Conservation (phyloP, 1,140 invertebrate species). For the Sycobia sp. region DNA sequence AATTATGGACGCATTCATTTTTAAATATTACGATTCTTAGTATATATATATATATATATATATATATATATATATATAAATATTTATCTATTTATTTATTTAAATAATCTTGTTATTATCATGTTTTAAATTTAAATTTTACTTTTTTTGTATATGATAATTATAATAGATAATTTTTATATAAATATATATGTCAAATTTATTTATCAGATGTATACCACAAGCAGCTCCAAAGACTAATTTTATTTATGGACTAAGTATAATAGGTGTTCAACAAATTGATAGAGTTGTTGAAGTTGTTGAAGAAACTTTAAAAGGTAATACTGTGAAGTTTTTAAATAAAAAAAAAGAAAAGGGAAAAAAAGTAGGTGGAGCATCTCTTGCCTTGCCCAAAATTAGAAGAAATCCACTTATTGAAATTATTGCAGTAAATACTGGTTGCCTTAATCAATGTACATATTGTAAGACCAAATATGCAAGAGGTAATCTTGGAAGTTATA, state of each 20-base stretch:
- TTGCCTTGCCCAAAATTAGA: conserved; percentile 90
- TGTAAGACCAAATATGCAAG: conserved; percentile 98
- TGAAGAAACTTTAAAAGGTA: conserved; percentile 94
- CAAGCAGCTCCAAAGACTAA: conserved; percentile 80
- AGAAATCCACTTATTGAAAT: conserved; percentile 97
- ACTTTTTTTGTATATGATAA: neutral
- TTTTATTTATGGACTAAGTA: conserved; percentile 82
- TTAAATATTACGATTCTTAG: too few relatives aligned
- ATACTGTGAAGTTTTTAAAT: conserved; percentile 81
- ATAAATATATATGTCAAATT: conserved; percentile 15
- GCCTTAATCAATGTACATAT: conserved; percentile 97
- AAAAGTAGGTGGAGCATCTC: conserved; percentile 84
- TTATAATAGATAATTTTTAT: neutral
- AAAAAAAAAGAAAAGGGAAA: conserved; percentile 81
- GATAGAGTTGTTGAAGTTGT: conserved; percentile 98
- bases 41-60: too few relatives aligned
- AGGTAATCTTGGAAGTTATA: conserved; percentile 94
- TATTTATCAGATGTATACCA: conserved; percentile 74
- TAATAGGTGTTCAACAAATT: conserved; percentile 97
- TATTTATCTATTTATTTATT: too few relatives aligned
- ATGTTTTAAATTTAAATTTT: too few relatives aligned
- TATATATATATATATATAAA: too few relatives aligned
- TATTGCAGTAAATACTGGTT: conserved; percentile 96
- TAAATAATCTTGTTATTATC: too few relatives aligned
- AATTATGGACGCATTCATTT: too few relatives aligned